These are phyloP conservation scores for Charina bottae DNA, from an alignment of 2,113 vertebrate species.

Conservation along the genomic window DNA sequence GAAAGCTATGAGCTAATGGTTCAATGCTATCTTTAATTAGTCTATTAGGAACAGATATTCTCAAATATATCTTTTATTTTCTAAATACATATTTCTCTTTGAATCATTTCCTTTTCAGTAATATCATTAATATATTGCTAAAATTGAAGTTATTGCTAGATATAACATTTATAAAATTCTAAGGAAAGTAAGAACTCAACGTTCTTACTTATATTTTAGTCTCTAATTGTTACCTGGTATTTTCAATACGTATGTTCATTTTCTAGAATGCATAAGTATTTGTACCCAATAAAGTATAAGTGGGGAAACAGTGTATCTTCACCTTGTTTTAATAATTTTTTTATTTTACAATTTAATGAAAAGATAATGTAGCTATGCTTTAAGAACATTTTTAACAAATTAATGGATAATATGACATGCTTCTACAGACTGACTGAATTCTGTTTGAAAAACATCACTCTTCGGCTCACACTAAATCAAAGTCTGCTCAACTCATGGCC, in stretches of 20 bases:
- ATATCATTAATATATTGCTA: too few species aligned
- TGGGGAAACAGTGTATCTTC: not conserved
- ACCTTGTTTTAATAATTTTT: not conserved
- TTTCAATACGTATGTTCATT: not conserved
- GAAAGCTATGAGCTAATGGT: not conserved
- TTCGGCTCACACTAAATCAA: not conserved
- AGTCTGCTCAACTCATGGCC: not conserved
- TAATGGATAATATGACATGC: too few species aligned
- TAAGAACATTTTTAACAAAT: too few species aligned
- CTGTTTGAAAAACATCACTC: not conserved
- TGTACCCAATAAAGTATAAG: not conserved
- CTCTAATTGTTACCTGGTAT: not conserved
- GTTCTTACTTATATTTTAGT: not conserved
- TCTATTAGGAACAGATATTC: not conserved
- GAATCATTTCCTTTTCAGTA: too few species aligned
- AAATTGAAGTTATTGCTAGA: too few species aligned
- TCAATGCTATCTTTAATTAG: not conserved
- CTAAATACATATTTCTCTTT: too few species aligned
- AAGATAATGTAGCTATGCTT: too few species aligned
- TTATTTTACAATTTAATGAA: not conserved
- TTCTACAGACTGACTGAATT: not conserved
- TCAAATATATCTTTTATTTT: not conserved
- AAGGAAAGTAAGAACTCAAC: not conserved
- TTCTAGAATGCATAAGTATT: not conserved
- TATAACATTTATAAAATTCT: too few species aligned